Conservation (phyloP, 2,888 invertebrate species). For the Coleophora flavipennella region DNA sequence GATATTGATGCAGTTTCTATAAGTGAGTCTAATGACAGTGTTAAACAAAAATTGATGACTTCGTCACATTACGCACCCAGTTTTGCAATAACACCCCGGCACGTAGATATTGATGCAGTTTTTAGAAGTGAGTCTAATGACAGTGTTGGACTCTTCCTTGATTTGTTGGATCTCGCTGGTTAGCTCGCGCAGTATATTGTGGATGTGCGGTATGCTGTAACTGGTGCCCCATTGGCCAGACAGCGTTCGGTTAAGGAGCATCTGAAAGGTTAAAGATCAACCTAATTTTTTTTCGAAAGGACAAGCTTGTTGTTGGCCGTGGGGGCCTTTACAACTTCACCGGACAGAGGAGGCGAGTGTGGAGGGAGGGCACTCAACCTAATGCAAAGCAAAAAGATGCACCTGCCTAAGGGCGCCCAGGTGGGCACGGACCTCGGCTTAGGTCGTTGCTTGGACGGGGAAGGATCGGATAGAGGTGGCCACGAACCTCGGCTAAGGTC, state of each 20-base stretch:
- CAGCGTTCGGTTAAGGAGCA: constrained; percentile 29
- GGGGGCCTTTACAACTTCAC: no score
- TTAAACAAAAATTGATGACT: not conserved
- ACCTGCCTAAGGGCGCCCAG: no score
- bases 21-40: constrained; percentile 22
- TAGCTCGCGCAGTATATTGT: constrained; percentile 23
- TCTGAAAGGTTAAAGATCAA: no score
- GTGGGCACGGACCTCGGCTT: no score
- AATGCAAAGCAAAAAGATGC: no score
- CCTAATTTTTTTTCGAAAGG: no score
- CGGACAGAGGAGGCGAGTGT: no score
- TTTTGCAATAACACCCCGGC: constrained; percentile 38
- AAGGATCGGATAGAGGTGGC: no score
- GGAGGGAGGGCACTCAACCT: no score
- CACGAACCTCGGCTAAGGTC: no score
- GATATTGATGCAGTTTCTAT: constrained; percentile 26
- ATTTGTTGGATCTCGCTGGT: constrained; percentile 13
- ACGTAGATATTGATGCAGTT: constrained; percentile 26
- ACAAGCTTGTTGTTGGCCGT: no score
- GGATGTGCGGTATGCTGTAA: constrained; percentile 26
- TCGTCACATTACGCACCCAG: constrained; percentile 24
- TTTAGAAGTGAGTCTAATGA: constrained; percentile 21
- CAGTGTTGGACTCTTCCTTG: fast-evolving
- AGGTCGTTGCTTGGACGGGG: no score
- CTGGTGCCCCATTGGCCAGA: constrained; percentile 22